Percentiles rank a stretch among this genome's conserved stretches.
phyloP scores from a whole-genome alignment of 2,113 vertebrate species.

The Myotis yumanensis region DNA sequence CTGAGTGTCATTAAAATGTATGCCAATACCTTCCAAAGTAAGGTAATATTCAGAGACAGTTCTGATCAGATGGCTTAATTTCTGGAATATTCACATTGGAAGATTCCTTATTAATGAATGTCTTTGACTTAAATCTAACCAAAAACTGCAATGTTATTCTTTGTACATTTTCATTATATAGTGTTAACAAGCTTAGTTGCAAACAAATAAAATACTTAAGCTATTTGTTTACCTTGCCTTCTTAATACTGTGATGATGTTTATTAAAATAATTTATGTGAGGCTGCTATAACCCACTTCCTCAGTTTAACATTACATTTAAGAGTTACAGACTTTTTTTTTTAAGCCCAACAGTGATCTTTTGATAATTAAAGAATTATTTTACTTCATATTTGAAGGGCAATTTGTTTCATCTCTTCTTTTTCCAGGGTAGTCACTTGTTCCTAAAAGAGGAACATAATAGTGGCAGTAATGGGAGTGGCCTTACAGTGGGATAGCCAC shows the following conservation, averaged over 20 bases:
- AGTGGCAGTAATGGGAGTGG: not conserved
- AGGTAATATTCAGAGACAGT: conserved; percentile 75
- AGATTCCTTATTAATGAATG: conserved; percentile 81
- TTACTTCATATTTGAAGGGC: conserved; percentile 47
- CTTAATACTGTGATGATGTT: conserved; percentile 75
- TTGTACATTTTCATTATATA: conserved; percentile 83
- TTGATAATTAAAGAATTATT: conserved; percentile 66
- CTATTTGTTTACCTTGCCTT: conserved; percentile 81
- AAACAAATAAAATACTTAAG: conserved; percentile 82
- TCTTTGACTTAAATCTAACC: conserved; percentile 82
- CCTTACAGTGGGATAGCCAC: not conserved
- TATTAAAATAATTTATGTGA: conserved; percentile 44
- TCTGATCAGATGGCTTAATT: conserved; percentile 75
- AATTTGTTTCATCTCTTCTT: conserved; percentile 51
- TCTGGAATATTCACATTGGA: conserved; percentile 77
- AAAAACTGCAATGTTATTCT: conserved; percentile 80
- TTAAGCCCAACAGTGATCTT: conserved; percentile 26
- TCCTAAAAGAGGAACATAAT: conserved; percentile 29
- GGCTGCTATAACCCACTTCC: conserved; percentile 49
- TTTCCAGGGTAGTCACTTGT: conserved; percentile 36
- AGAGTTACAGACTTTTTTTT: conserved; percentile 35
- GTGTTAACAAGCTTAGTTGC: conserved; percentile 82
- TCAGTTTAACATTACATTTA: conserved; percentile 32
- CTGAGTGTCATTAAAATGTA: conserved; percentile 74
- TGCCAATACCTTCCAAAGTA: conserved; percentile 56